A percentile compares a stretch with the other conserved stretches of the same genome.
Evolutionary conservation across 1,140 invertebrate genomes (phyloP).

Genomic region (Ceratoteleas bidentatus): DNA sequence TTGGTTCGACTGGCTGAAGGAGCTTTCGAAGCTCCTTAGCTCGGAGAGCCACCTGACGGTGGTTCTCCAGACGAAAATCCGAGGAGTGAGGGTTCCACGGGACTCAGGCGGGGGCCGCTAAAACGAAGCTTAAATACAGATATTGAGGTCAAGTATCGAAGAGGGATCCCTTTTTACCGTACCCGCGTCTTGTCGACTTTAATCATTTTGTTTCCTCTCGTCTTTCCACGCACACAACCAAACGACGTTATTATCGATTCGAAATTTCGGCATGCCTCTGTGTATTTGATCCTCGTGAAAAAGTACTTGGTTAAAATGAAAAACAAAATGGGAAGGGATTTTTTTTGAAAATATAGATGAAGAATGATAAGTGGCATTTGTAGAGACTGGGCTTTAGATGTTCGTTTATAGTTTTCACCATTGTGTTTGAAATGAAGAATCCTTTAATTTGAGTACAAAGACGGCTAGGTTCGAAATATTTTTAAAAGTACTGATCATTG

Average conservation of each 20-base stretch:
- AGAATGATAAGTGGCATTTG: no score
- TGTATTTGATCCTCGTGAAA: no score
- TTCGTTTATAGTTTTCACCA: no score
- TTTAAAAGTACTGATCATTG: no score
- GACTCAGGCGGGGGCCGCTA: constrained; percentile 28
- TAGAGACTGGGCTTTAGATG: no score
- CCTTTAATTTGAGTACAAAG: no score
- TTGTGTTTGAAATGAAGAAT: no score
- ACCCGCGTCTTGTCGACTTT: constrained; percentile 44
- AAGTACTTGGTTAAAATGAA: no score
- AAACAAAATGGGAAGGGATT: no score
- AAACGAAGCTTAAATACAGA: constrained; percentile 65
- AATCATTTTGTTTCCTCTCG: constrained; percentile 24
- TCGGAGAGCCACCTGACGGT: background rate
- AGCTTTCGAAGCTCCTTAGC: background rate
- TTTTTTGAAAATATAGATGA: no score
- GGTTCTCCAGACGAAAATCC: constrained; percentile 28
- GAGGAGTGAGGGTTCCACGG: constrained; percentile 24
- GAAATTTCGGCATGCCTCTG: background rate
- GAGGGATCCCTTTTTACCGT: constrained; percentile 56
- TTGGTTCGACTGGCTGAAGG: no score
- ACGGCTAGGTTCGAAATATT: no score
- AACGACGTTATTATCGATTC: constrained; percentile 38
- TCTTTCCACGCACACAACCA: constrained; percentile 36
- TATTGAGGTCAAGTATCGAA: constrained; percentile 67